Conservation (phyloP, 53 echinoderm and acorn worm species). For the Zoroaster sp. region DNA sequence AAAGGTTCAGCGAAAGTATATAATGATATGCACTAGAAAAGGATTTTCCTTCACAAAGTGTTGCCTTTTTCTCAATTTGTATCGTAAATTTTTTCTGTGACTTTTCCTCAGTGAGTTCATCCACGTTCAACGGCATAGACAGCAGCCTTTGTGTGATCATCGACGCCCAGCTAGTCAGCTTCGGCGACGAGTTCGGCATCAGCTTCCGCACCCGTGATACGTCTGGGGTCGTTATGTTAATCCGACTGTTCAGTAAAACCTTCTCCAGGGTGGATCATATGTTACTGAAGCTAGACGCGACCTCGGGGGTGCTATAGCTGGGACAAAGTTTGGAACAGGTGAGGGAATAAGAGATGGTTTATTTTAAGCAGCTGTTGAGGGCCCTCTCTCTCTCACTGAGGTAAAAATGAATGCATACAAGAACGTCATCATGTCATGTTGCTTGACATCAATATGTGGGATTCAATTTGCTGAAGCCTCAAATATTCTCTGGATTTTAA, state of each 20-base stretch:
- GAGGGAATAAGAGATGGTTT: no score
- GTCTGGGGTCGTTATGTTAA: conserved; percentile 69
- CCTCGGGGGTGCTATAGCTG: conserved; percentile 53
- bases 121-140: conserved; percentile 78
- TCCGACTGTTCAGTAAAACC: conserved; percentile 71
- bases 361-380: no score
- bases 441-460: no score
- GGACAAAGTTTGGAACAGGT: conserved; percentile 80
- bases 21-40: no score
- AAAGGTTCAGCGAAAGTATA: no score
- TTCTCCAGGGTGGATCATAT: conserved; percentile 76
- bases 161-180: conserved; percentile 69
- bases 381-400: no score
- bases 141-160: conserved; percentile 80
- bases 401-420: no score
- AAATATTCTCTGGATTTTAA: no score
- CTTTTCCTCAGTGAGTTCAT: conserved; percentile 62
- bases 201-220: conserved; percentile 86
- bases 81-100: neutral
- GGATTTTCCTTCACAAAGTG: neutral
- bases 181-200: conserved; percentile 82
- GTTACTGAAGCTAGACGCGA: conserved; percentile 50
- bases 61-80: neutral
- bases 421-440: no score
- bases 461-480: no score